Evolutionary conservation across 2,888 invertebrate species (phyloP), one percentile per base, ranked within the genome.

Genomic region (Drosophila mayaguana): DNA sequence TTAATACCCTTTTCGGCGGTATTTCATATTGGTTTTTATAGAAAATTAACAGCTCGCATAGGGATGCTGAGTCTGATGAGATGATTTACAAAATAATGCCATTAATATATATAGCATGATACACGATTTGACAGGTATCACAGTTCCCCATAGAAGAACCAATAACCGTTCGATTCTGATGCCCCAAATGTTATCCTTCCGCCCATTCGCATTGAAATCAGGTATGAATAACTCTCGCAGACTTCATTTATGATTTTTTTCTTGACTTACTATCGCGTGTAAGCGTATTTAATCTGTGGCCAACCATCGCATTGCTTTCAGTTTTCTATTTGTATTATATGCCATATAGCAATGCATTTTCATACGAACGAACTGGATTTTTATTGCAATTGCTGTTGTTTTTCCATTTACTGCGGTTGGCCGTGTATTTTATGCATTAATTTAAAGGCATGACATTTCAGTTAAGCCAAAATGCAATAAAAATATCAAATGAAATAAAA

Each of bases 381-480:
- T 42, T 2, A 16, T 16, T 36, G 34, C 11, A n/a, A n/a, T 46
- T 51, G 16, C 5, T 59, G 48, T 55, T 53, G 45, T 50, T 77
- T 40, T 62, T 73, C 38, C 72, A 78, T 68, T 84, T 71, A 60
- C 74, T 84, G 83, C 72, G 84, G 82, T 79, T 71, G 36, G 72
- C 77, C 79, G 75, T 77, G 60, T 50, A 72, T 79, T 83, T 82
- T 73, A 57, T 70, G 69, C 81, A 77, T 75, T 84, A 57, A 81
- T 83, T 84, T 80, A 82, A 84, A 61, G 68, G 66, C 76, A 62
- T 83, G 78, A 76, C 78, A 83, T 76, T 80, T 74, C 80, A 78
- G 81, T 79, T 76, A 76, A 82, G 36, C 70, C 68, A 50, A 68
- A 69, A 78, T 63, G 57, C 48, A 69, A 54, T 65, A 72, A 67